Evolutionary conservation across 2,113 vertebrate species (phyloP), one percentile per base, ranked within the genome.

Genomic region (Oncorhynchus keta): DNA sequence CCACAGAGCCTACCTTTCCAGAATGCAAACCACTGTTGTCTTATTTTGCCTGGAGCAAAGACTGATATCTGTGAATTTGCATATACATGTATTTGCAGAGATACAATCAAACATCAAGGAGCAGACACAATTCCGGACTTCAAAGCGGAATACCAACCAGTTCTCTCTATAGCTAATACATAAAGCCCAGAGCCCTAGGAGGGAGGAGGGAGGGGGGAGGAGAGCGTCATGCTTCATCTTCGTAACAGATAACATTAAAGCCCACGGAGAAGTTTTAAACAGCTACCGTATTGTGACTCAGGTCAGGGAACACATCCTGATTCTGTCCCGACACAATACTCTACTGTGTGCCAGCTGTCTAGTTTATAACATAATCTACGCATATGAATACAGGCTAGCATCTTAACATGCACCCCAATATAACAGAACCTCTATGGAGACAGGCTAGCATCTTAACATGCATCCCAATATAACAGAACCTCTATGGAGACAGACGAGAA

Each of bases 61-160:
- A 82, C 82, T 78, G 88, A 90, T 93, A 91, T 90, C 90, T 83
- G 80, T 80, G 49, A 69, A 93, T 93, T 92, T 93, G 89, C 92
- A 94, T 93, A 89, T 88, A 91, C 87, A 92, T 93, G 91, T 85
- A 89, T 92, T 91, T 90, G 85, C 83, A 85, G 85, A 89, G 90
- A 93, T 92, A 89, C 91, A 94, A 92, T 93, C 92, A 92, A 88
- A 91, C 83, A 87, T 90, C 89, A 90, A 92, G 91, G 91, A 90
- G 81, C 86, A 72, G 88, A 92, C 85, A 90, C 88, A 90, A 92
- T 92, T 89, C 76, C 57, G 39, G 84, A 82, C 85, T 90, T 89
- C 85, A 85, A 90, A 84, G 81, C 75, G 0, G 84, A 91, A 89
- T 84, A 83, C 76, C 82, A 89, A 86, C 85, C 88, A 89, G 86